These are phyloP conservation scores for Stenichneumon culpator DNA, from an alignment of 2,888 invertebrate species.

Conservation along the genomic window DNA sequence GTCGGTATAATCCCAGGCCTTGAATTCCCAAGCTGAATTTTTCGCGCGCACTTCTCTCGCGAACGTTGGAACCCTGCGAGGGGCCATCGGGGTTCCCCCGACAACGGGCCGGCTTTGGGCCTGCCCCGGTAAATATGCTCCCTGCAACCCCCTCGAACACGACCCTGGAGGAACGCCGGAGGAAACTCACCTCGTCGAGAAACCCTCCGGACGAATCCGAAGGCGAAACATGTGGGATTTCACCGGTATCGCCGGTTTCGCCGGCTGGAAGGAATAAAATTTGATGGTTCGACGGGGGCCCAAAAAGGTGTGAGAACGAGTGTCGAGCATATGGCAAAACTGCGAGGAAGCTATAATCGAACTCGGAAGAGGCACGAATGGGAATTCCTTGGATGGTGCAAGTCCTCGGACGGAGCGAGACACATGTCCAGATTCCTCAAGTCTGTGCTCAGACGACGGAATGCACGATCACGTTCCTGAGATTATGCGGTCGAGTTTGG, in stretches of 20 bases:
- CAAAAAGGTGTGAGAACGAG: slow-evolving; percentile 28
- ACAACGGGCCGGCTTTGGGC: slow-evolving; percentile 22
- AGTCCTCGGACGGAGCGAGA: slow-evolving; percentile 16
- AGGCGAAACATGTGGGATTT: slow-evolving; percentile 46
- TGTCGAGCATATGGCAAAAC: slow-evolving; percentile 54
- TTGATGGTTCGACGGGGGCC: not conserved
- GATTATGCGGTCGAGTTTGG: slow-evolving; percentile 37
- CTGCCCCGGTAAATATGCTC: slow-evolving; percentile 18
- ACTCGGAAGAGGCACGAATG: slow-evolving; percentile 55
- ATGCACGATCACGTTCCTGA: slow-evolving; percentile 32
- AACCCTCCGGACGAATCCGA: slow-evolving; percentile 5
- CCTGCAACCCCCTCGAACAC: not conserved
- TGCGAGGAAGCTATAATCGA: slow-evolving; percentile 29
- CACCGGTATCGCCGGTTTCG: slow-evolving; percentile 32
- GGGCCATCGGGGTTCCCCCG: slow-evolving; percentile 1
- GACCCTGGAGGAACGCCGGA: not conserved
- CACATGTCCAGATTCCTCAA: slow-evolving; percentile 44
- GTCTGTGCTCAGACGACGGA: not conserved
- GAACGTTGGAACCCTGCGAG: slow-evolving; percentile 9
- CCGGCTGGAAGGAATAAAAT: slow-evolving; percentile 2
- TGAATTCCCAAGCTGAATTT: slow-evolving; percentile 23
- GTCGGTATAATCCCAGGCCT: slow-evolving; percentile 42
- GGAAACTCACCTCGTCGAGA: slow-evolving; percentile 1
- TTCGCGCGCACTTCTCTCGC: not conserved
- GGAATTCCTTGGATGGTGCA: slow-evolving; percentile 27